A percentile compares a stretch with the other conserved stretches of the same genome.
Evolutionary conservation across 2,113 vertebrate genomes (phyloP).

Genomic region (Oxygymnocypris stewartii): DNA sequence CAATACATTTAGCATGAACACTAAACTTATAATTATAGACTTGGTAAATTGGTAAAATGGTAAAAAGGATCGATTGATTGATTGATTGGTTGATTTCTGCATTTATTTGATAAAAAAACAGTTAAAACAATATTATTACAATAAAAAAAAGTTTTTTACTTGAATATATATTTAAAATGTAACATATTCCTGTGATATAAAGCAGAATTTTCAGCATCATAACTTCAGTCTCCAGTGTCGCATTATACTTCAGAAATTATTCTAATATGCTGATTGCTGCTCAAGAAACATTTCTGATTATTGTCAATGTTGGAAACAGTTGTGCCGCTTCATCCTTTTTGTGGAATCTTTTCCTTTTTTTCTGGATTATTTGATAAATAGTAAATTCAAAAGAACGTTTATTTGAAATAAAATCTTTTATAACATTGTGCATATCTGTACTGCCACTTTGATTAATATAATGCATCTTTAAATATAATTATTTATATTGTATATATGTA

Average conservation of each 20-base stretch:
- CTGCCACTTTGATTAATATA: too few relatives aligned
- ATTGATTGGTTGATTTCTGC: not conserved
- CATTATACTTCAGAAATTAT: not conserved
- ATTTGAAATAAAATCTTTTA: not conserved
- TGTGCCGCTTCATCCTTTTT: too few relatives aligned
- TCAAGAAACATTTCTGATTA: not conserved
- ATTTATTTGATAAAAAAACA: not conserved
- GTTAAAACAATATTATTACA: not conserved
- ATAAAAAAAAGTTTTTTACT: too few relatives aligned
- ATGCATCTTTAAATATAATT: too few relatives aligned
- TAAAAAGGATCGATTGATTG: too few relatives aligned
- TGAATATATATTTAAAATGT: too few relatives aligned
- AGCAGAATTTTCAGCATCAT: not conserved
- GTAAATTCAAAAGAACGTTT: not conserved
- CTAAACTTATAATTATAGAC: not conserved
- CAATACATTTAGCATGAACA: not conserved
- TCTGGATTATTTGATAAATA: too few relatives aligned
- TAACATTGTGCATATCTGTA: too few relatives aligned
- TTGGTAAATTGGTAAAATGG: not conserved
- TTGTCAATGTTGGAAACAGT: not conserved
- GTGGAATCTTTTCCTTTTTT: too few relatives aligned
- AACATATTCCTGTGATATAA: too few relatives aligned
- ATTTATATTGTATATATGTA: too few relatives aligned
- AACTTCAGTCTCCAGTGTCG: not conserved
- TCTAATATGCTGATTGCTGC: not conserved